Evolutionary conservation across 2,888 invertebrate genomes (phyloP).

Genomic region (Nomada fabriciana): DNA sequence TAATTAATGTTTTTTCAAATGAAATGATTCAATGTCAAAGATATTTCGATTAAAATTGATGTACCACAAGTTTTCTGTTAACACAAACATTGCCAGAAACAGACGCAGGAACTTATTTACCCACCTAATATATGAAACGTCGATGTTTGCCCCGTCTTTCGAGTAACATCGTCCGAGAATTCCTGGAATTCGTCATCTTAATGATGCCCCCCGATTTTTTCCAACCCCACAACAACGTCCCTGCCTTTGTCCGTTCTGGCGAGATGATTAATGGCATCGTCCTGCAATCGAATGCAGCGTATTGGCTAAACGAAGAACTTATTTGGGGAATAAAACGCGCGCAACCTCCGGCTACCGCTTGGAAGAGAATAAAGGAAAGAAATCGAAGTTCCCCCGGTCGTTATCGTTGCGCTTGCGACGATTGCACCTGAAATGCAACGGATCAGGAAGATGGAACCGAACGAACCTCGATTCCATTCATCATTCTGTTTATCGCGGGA

Average conservation of each 20-base stretch:
- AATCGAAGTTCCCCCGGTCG: background rate
- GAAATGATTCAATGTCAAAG: too few species aligned
- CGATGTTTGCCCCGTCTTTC: too few species aligned
- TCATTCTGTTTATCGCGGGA: slow-evolving; percentile 38
- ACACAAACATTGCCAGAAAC: too few species aligned
- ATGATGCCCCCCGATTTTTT: background rate
- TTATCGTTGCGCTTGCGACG: slow-evolving; percentile 9
- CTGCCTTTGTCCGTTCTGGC: background rate
- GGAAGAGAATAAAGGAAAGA: background rate
- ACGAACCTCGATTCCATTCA: slow-evolving; percentile 11
- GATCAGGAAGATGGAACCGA: slow-evolving; percentile 24
- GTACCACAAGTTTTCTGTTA: too few species aligned
- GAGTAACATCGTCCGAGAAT: background rate
- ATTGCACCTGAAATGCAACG: background rate
- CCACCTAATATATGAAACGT: too few species aligned
- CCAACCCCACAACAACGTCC: background rate
- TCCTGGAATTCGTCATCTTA: slow-evolving; percentile 28
- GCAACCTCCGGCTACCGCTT: background rate
- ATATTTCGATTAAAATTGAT: too few species aligned
- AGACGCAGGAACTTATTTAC: too few species aligned
- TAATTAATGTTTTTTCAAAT: too few species aligned
- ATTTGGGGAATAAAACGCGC: background rate
- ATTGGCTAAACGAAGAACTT: slow-evolving; percentile 4
- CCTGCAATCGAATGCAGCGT: background rate
- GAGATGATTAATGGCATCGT: slow-evolving; percentile 29